Percentiles rank a stretch among this genome's conserved stretches.
Evolutionary conservation across 1,140 invertebrate species (phyloP).

Genomic region (Drosophila arizonae): DNA sequence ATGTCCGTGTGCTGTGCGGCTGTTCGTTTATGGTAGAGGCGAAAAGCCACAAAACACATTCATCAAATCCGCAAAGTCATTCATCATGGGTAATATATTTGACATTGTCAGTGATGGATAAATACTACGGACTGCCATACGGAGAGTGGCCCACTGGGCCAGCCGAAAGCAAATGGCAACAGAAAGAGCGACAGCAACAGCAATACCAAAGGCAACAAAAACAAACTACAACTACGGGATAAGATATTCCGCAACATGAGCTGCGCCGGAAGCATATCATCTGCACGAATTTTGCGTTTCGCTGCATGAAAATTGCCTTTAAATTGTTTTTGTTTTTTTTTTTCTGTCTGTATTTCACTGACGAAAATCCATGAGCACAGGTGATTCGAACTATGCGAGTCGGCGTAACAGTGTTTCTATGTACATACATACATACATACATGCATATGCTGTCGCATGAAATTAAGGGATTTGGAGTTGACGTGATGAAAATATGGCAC

Average conservation of each 20-base stretch:
- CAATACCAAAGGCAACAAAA: constrained; percentile 21
- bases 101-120: constrained; percentile 80
- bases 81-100: constrained; percentile 81
- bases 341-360: neutral
- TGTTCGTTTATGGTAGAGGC: constrained; percentile 47
- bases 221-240: constrained; percentile 52
- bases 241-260: constrained; percentile 42
- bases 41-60: constrained; percentile 78
- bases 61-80: constrained; percentile 80
- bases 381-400: constrained; percentile 15
- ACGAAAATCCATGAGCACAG: constrained; percentile 20
- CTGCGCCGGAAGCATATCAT: constrained; percentile 55
- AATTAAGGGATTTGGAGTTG: neutral
- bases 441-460: neutral
- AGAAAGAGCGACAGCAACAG: constrained; percentile 27
- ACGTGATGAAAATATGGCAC: neutral
- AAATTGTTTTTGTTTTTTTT: constrained; percentile 31
- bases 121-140: constrained; percentile 63
- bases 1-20: constrained; percentile 5
- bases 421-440: neutral
- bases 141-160: constrained; percentile 30
- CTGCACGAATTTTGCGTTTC: constrained; percentile 64
- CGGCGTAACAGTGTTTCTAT: too few relatives aligned
- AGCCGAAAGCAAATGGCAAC: constrained; percentile 1
- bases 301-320: constrained; percentile 69